phyloP scores from a whole-genome alignment of 2,113 vertebrate species.

The Poecilia latipinna region DNA sequence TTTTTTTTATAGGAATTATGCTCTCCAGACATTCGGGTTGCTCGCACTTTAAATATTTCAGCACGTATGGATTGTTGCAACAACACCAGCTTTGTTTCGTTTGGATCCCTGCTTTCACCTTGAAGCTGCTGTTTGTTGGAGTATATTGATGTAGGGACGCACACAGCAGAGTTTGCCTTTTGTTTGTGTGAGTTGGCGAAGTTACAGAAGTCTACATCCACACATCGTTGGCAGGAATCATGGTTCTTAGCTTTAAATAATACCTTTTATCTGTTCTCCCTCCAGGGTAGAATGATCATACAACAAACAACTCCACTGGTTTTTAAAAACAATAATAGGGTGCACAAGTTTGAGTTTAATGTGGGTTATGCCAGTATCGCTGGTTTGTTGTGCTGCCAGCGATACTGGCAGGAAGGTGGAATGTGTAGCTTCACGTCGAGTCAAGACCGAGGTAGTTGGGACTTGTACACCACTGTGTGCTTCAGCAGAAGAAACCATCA shows the following conservation, averaged over 20 bases:
- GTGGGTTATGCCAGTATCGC: no score
- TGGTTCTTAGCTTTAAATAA: neutral
- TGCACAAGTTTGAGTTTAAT: no score
- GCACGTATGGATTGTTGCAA: constrained; percentile 49
- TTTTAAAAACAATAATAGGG: no score
- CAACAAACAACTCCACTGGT: neutral
- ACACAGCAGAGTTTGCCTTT: constrained; percentile 26
- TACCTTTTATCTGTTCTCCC: neutral
- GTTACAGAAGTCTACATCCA: constrained; percentile 17
- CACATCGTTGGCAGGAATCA: neutral
- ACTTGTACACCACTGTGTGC: neutral
- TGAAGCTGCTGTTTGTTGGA: constrained; percentile 46
- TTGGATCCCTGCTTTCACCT: constrained; percentile 47
- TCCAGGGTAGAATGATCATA: no score
- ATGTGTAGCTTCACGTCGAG: neutral
- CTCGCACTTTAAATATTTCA: constrained; percentile 15
- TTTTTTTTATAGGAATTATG: constrained; percentile 26
- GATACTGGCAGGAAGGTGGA: neutral
- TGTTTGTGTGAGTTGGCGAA: constrained; percentile 35
- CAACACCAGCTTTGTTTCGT: constrained; percentile 54
- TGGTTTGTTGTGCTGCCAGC: neutral
- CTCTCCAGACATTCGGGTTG: constrained; percentile 9
- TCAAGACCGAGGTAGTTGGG: neutral
- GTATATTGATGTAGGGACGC: constrained; percentile 13
- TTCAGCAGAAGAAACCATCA: neutral